Conservation (phyloP, 2,113 vertebrate genomes). For the Phrynocephalus versicolor region DNA sequence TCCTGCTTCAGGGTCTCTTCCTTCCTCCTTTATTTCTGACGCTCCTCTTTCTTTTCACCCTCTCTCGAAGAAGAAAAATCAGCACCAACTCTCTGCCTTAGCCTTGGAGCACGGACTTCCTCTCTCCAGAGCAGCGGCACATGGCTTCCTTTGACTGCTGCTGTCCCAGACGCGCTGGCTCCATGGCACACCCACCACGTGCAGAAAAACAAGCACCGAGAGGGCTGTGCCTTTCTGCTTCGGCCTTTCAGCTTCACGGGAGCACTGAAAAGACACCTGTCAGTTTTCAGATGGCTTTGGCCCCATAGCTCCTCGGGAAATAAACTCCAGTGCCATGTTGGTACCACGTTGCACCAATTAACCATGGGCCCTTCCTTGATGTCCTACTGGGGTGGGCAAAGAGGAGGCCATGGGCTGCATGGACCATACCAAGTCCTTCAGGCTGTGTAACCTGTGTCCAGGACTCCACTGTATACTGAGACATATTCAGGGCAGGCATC, state of each 20-base stretch:
- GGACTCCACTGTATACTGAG: too few relatives aligned
- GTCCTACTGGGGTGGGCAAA: neutral
- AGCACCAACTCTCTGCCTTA: slow-evolving; percentile 38
- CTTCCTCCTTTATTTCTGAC: slow-evolving; percentile 40
- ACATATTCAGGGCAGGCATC: too few relatives aligned
- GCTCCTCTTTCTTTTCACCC: neutral
- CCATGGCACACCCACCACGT: slow-evolving; percentile 53
- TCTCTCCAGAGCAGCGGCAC: slow-evolving; percentile 5
- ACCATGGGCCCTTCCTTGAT: neutral
- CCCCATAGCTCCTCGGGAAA: neutral
- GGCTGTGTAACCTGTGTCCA: too few relatives aligned
- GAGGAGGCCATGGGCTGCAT: too few relatives aligned
- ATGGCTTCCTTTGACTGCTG: slow-evolving; percentile 60
- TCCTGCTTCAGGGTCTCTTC: slow-evolving; percentile 55
- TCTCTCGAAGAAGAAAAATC: slow-evolving; percentile 33
- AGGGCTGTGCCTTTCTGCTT: slow-evolving; percentile 37
- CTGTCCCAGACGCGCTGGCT: slow-evolving; percentile 72
- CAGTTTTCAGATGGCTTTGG: accelerated
- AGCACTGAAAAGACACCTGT: slow-evolving; percentile 35
- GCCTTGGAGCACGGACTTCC: slow-evolving; percentile 44
- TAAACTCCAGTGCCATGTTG: too few relatives aligned
- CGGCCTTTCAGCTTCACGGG: neutral
- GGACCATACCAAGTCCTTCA: too few relatives aligned
- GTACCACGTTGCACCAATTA: accelerated
- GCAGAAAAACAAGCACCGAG: slow-evolving; percentile 47